Percentiles rank a stretch among this genome's conserved stretches.
Conservation (phyloP, 1,140 invertebrate species). For the Drosophila subobscura region DNA sequence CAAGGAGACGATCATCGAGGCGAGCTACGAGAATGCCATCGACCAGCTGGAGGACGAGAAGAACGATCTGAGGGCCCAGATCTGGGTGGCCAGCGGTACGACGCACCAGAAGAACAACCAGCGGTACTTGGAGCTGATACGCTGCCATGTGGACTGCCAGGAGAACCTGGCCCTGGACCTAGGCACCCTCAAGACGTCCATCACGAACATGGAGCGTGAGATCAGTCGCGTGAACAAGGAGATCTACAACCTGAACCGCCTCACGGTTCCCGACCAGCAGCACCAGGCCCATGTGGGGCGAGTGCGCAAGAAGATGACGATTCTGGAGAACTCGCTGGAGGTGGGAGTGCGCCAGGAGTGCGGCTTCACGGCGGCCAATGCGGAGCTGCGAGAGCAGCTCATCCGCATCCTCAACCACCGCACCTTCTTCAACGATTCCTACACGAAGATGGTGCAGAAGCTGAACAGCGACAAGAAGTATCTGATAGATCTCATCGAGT, state of each 20-base stretch:
- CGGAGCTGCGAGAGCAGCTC: slow-evolving; percentile 62
- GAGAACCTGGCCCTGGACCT: slow-evolving; percentile 65
- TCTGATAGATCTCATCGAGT: slow-evolving; percentile 69
- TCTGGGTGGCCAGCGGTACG: slow-evolving; percentile 73
- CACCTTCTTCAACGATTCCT: slow-evolving; percentile 68
- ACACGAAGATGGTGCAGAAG: slow-evolving; percentile 72
- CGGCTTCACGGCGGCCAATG: slow-evolving; percentile 64
- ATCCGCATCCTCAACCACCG: slow-evolving; percentile 69
- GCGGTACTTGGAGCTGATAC: slow-evolving; percentile 48
- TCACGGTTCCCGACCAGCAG: slow-evolving; percentile 67
- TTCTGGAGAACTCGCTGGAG: slow-evolving; percentile 70
- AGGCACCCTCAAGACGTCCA: slow-evolving; percentile 57
- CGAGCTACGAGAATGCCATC: slow-evolving; percentile 75
- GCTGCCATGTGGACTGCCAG: slow-evolving; percentile 73
- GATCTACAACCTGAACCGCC: slow-evolving; percentile 63
- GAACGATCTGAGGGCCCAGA: slow-evolving; percentile 73
- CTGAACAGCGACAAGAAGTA: slow-evolving; percentile 77
- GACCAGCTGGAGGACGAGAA: slow-evolving; percentile 71
- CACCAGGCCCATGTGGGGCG: slow-evolving; percentile 54
- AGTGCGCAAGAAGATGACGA: slow-evolving; percentile 59
- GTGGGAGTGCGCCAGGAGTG: slow-evolving; percentile 70
- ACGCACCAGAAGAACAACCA: slow-evolving; percentile 57
- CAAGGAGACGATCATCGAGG: slow-evolving; percentile 74
- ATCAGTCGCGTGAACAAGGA: slow-evolving; percentile 65
- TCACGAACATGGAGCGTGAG: slow-evolving; percentile 68